Evolutionary conservation across 2,888 invertebrate genomes (phyloP).

Genomic region (Cynaeus angustus): DNA sequence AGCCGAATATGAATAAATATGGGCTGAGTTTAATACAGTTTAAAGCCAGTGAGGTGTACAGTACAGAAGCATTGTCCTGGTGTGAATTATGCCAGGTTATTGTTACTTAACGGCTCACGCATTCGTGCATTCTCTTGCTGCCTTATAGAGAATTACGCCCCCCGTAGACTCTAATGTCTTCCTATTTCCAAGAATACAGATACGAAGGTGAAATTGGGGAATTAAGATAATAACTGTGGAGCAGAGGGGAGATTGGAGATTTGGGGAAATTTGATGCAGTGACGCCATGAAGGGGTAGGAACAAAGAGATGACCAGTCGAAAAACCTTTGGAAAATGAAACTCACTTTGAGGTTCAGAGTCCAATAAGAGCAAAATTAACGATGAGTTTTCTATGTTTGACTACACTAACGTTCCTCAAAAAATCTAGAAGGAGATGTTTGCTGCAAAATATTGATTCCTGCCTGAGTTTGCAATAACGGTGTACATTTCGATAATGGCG

Average conservation of each 20-base stretch:
- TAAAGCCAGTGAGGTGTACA: slow-evolving; percentile 7
- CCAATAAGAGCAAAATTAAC: too few relatives aligned
- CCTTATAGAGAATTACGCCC: slow-evolving; percentile 56
- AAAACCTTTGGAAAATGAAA: background rate
- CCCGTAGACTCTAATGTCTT: slow-evolving; percentile 54
- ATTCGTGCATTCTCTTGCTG: slow-evolving; percentile 57
- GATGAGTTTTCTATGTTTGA: too few relatives aligned
- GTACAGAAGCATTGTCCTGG: slow-evolving; percentile 58
- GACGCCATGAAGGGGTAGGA: slow-evolving; percentile 5
- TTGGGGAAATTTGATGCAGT: slow-evolving; percentile 2
- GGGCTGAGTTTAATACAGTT: background rate
- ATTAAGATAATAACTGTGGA: slow-evolving; percentile 50
- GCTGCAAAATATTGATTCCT: too few relatives aligned
- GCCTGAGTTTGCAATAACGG: too few relatives aligned
- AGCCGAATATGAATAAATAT: slow-evolving; percentile 44
- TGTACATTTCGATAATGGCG: too few relatives aligned
- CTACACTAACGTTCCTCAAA: too few relatives aligned
- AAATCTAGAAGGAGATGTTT: too few relatives aligned
- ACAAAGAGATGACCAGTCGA: slow-evolving; percentile 6
- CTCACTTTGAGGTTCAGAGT: too few relatives aligned
- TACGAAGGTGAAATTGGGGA: slow-evolving; percentile 53
- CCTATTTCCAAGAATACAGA: slow-evolving; percentile 53
- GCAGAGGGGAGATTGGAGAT: slow-evolving; percentile 46
- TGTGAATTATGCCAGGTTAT: slow-evolving; percentile 62
- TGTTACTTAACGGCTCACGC: slow-evolving; percentile 61